phyloP scores from a whole-genome alignment of 1,140 invertebrate species.

The Bradynema listronoti region DNA sequence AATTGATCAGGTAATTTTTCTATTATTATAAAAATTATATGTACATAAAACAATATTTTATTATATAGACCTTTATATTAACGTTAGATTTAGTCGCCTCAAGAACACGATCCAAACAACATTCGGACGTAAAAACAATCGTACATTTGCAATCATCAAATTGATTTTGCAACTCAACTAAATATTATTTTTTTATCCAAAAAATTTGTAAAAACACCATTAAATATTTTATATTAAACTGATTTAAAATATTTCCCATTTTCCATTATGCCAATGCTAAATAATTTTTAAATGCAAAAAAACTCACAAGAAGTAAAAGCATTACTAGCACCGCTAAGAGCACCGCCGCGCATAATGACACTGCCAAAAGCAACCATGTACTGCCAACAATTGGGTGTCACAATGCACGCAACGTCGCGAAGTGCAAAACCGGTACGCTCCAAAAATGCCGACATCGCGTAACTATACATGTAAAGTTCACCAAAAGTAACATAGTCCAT shows the following conservation, averaged over 20 bases:
- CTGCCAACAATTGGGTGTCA: conserved; percentile 20
- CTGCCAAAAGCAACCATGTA: conserved; percentile 23
- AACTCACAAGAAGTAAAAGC: neutral
- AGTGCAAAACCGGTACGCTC: conserved; percentile 17
- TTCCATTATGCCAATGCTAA: neutral
- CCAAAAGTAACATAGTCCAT: conserved; percentile 36
- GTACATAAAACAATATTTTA: conserved; percentile 15
- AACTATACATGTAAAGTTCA: conserved; percentile 32
- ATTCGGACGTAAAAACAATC: conserved; percentile 66
- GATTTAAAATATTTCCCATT: neutral
- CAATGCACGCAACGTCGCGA: conserved; percentile 22
- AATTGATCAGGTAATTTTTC: neutral
- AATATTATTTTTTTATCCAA: conserved; percentile 6
- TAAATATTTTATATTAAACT: neutral
- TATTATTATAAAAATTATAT: conserved; percentile 3
- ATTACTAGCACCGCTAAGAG: conserved; percentile 70
- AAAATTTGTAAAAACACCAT: neutral
- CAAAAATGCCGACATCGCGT: conserved; percentile 35
- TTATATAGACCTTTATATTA: conserved; percentile 20
- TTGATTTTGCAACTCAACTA: conserved; percentile 70
- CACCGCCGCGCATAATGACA: conserved; percentile 61
- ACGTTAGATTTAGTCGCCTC: conserved; percentile 29
- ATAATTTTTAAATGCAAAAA: neutral
- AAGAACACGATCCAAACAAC: conserved; percentile 64
- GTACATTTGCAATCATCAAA: conserved; percentile 66